phyloP scores from a whole-genome alignment of 2,113 vertebrate species.

The Cathartes aura region DNA sequence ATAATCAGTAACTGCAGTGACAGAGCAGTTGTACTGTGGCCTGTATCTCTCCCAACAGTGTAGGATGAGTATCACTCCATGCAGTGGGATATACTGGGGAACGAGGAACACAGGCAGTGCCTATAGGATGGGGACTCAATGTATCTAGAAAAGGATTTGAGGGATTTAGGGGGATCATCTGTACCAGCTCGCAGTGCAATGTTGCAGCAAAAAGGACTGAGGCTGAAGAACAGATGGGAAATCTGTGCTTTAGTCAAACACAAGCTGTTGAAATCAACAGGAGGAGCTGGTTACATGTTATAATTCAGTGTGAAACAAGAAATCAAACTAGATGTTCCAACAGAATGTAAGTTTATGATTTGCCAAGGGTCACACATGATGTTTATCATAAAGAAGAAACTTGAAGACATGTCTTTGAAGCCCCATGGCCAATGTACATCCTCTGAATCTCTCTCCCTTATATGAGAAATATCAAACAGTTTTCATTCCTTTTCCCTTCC shows the following conservation, averaged over 20 bases:
- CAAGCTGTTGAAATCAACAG: constrained; percentile 46
- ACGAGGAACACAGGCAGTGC: background rate
- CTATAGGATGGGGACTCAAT: background rate
- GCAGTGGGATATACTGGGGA: background rate
- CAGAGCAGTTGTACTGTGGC: background rate
- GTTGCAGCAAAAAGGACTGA: constrained; percentile 38
- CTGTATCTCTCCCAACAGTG: background rate
- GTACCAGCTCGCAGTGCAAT: background rate
- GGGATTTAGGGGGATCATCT: constrained; percentile 21
- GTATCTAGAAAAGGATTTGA: background rate
- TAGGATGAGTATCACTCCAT: background rate
- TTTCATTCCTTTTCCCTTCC: background rate
- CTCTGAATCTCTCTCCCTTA: background rate
- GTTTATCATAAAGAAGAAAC: background rate
- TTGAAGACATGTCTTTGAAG: background rate
- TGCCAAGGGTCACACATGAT: background rate
- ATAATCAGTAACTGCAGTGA: background rate
- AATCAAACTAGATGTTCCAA: background rate
- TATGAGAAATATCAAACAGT: background rate
- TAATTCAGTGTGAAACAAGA: constrained; percentile 28
- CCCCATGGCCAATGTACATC: background rate
- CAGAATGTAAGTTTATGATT: background rate
- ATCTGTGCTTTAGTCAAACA: constrained; percentile 42
- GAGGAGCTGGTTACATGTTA: constrained; percentile 1
- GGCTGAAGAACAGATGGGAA: constrained; percentile 54